Base-by-base conservation (phyloP, 2,888 invertebrate species). In the Spisula solida region DNA sequence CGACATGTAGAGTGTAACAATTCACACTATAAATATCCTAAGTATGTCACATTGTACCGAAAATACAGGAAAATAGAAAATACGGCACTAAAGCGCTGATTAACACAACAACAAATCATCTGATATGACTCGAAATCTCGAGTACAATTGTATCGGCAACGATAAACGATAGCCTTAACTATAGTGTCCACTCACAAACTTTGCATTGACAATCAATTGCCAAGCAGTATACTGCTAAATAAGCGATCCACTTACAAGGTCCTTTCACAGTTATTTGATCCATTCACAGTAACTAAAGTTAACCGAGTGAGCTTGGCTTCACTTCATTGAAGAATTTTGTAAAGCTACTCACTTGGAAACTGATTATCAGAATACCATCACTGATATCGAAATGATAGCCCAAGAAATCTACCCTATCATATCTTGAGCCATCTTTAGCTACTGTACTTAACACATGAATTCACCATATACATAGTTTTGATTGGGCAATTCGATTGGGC, bases 291-390 rank as follows among this genome's bases (percentile, higher is more conserved):
- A 18, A 70, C 70, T 10, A 31, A 55, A 12, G 12, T 70, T 70
- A 78, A 78, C 34, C 25, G 25, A 66, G 60, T 41, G n/a, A n/a
- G 20, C 56, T 20, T 10, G n/a, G 20, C 82, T 66, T 47, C 47
- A 66, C 29, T 60, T 66, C 87, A 87, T 82, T 87, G 82, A 87
- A 55, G 51, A 87, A 83, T 82, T 55, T 79, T 87, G 87, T 80
- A 83, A 79, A 87, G 47, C 29, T 87, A 87, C 87, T 87, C 83
- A 87, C 78, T 84, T 55, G 51, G 84, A 87, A 87, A 60, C 34
- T 51, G 60, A 66, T 70, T 79, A 80, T 66, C 83, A 87, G 51
- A 14, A 14, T 41, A 41, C 70, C 20, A 87, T 87, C 84, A 80
- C 34, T 14, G 56, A 85, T 85, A 51, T 85, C 16, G 41, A 31